phyloP scores from a whole-genome alignment of 2,888 invertebrate genomes.

The Callyntrura sp. region DNA sequence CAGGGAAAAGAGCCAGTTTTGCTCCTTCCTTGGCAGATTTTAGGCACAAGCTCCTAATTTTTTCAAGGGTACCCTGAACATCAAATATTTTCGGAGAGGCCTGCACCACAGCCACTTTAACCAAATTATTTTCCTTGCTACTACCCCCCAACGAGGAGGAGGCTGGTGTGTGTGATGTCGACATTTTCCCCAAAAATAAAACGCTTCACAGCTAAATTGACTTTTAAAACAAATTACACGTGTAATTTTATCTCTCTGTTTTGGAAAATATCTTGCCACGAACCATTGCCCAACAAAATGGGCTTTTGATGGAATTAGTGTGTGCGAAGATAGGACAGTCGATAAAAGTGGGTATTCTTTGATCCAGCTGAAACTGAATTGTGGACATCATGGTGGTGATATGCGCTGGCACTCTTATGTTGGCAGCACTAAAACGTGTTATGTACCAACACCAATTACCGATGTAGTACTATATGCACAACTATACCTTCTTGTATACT shows the following conservation, averaged over 20 bases:
- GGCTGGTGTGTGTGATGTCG: background rate
- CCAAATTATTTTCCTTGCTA: background rate
- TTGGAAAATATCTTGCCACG: background rate
- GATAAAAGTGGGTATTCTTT: background rate
- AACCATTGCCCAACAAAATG: background rate
- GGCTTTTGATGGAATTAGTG: background rate
- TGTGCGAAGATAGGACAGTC: no score
- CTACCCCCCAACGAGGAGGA: background rate
- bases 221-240: background rate
- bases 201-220: background rate
- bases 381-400: background rate
- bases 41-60: conserved; percentile 61
- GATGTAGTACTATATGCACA: background rate
- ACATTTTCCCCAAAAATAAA: conserved; percentile 24
- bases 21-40: conserved; percentile 72
- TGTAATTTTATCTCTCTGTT: background rate
- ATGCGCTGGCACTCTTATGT: no score
- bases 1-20: conserved; percentile 78
- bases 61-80: conserved; percentile 72
- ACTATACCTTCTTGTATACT: background rate
- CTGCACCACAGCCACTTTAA: conserved; percentile 79
- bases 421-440: background rate
- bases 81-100: conserved; percentile 77
- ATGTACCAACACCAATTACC: background rate
- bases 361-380: background rate